A percentile compares a stretch with the other conserved stretches of the same genome.
These are phyloP conservation scores for Drosophila nasuta DNA, from an alignment of 1,140 invertebrate species.

Conservation along the genomic window DNA sequence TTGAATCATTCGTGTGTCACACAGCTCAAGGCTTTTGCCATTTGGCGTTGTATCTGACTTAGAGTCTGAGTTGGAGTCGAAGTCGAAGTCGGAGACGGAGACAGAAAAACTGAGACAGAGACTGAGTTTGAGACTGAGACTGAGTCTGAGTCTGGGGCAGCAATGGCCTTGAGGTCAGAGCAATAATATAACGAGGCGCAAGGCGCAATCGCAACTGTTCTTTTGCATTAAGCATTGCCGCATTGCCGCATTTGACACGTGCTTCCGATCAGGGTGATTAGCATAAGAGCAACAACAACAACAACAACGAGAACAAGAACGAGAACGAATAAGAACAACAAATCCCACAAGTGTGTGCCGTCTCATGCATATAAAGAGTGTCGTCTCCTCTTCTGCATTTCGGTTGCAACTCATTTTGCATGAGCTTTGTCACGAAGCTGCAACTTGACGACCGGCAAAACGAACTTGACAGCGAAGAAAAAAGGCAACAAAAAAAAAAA, in stretches of 20 bases:
- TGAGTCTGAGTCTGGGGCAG: slow-evolving; percentile 10
- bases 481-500: too few relatives aligned
- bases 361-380: slow-evolving; percentile 72
- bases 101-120: background rate
- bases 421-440: slow-evolving; percentile 54
- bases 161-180: slow-evolving; percentile 29
- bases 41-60: background rate
- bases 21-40: slow-evolving; percentile 6
- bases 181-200: background rate
- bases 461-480: slow-evolving; percentile 28
- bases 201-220: slow-evolving; percentile 44
- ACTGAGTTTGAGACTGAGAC: background rate
- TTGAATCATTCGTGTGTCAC: background rate
- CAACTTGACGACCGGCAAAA: slow-evolving; percentile 29
- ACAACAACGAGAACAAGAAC: slow-evolving; percentile 6
- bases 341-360: slow-evolving; percentile 77
- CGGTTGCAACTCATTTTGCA: slow-evolving; percentile 44
- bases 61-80: too few relatives aligned
- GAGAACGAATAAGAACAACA: slow-evolving; percentile 36
- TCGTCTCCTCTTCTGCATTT: slow-evolving; percentile 1
- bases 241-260: slow-evolving; percentile 75
- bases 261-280: slow-evolving; percentile 76
- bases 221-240: slow-evolving; percentile 47
- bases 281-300: slow-evolving; percentile 49
- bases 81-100: background rate